phyloP scores from a whole-genome alignment of 30 jellyfish, hydroid and myxozoan genomes.

The Turritopsis dohrnii region DNA sequence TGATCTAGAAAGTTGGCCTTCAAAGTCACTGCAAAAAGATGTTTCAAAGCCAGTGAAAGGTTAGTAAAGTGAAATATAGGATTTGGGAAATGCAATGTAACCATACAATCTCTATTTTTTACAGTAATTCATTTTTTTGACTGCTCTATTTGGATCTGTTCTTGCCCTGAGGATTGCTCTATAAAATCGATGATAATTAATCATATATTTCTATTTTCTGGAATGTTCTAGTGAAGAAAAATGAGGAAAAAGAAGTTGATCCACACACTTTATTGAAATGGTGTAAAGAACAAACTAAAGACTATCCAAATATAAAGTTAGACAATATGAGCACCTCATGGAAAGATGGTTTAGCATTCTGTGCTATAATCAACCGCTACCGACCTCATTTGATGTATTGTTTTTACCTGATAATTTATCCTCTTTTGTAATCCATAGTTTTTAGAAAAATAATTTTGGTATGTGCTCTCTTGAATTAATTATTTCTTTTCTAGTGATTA shows the following conservation, averaged over 20 bases:
- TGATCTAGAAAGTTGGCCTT: slow-evolving; percentile 19
- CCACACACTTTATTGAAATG: slow-evolving; percentile 58
- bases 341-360: slow-evolving; percentile 82
- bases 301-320: slow-evolving; percentile 56
- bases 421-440: neutral
- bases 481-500: slow-evolving; percentile 41
- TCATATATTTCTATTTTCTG: too few species aligned
- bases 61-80: neutral
- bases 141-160: neutral
- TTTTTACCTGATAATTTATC: neutral
- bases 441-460: too few species aligned
- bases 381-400: slow-evolving; percentile 73
- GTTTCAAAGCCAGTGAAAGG: slow-evolving; percentile 11
- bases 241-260: slow-evolving; percentile 50
- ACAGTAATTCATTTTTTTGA: neutral
- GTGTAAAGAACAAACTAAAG: slow-evolving; percentile 83
- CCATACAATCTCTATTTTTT: too few species aligned
- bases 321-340: slow-evolving; percentile 69
- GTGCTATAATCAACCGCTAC: slow-evolving; percentile 78
- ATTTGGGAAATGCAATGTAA: neutral
- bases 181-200: too few species aligned
- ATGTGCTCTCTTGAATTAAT: neutral
- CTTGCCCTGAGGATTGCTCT: too few species aligned
- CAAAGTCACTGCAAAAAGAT: neutral
- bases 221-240: slow-evolving; percentile 19